These are phyloP conservation scores for Endotricha flammealis DNA, from an alignment of 2,888 invertebrate species.

Conservation along the genomic window DNA sequence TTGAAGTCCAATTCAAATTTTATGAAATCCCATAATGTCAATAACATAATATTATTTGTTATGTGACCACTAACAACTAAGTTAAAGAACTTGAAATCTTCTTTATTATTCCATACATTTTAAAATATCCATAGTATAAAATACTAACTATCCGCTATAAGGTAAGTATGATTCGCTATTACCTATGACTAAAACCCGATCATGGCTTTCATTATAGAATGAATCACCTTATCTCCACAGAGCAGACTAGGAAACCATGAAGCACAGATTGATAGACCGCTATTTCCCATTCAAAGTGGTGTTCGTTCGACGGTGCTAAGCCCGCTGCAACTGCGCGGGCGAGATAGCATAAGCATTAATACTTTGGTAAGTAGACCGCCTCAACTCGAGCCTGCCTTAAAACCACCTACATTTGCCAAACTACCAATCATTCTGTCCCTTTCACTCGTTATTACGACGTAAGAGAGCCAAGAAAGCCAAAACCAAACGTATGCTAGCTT, in stretches of 20 bases:
- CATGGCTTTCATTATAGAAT: slow-evolving; percentile 1
- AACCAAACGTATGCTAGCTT: slow-evolving; percentile 17
- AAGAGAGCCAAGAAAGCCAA: neutral
- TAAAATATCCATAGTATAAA: no score
- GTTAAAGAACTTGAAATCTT: no score
- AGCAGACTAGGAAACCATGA: slow-evolving; percentile 4
- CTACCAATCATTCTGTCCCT: neutral
- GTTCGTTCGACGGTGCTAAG: slow-evolving; percentile 8
- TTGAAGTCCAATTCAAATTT: no score
- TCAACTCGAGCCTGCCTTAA: neutral
- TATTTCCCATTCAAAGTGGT: slow-evolving; percentile 17
- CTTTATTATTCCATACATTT: no score
- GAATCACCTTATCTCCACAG: slow-evolving; percentile 3
- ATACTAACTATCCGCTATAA: no score
- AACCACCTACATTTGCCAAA: slow-evolving; percentile 4
- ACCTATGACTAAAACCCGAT: neutral
- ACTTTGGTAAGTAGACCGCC: slow-evolving; percentile 27
- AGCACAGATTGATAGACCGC: slow-evolving; percentile 10
- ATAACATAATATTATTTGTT: no score
- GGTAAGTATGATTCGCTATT: no score
- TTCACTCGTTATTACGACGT: neutral
- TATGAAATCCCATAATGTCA: no score
- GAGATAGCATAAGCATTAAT: slow-evolving; percentile 38
- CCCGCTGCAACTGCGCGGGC: slow-evolving; percentile 23
- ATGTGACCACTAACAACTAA: no score